Percentiles rank a stretch among this genome's conserved stretches.
phyloP scores from a whole-genome alignment of 1,140 invertebrate species.

The Macrostomum lignano region DNA sequence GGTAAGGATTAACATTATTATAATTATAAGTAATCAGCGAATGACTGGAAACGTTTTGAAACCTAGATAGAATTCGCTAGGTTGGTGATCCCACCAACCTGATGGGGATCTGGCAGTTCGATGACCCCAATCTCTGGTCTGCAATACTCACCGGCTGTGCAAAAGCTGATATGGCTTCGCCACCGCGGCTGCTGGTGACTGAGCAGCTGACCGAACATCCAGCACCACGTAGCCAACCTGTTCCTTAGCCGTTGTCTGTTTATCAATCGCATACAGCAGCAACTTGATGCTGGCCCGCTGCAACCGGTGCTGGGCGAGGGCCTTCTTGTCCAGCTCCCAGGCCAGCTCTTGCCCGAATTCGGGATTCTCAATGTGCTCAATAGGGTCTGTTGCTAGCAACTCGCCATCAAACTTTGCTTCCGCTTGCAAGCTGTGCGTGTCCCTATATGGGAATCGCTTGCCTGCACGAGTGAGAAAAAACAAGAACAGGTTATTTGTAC shows the following conservation, averaged over 20 bases:
- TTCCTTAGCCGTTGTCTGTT: slow-evolving; percentile 18
- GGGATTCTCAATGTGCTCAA: slow-evolving; percentile 22
- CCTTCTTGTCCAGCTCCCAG: slow-evolving; percentile 30
- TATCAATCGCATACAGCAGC: slow-evolving; percentile 25
- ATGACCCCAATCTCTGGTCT: too few species aligned
- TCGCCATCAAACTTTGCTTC: slow-evolving; percentile 11
- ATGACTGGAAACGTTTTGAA: too few species aligned
- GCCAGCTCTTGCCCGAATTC: slow-evolving; percentile 30
- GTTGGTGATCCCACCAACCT: too few species aligned
- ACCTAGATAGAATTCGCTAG: too few species aligned
- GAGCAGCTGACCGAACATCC: slow-evolving; percentile 23
- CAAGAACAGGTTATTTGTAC: too few species aligned
- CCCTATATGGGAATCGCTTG: neutral
- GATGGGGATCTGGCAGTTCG: too few species aligned
- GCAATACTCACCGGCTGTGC: too few species aligned
- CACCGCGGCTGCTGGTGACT: neutral
- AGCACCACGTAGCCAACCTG: slow-evolving; percentile 29
- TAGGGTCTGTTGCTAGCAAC: slow-evolving; percentile 27
- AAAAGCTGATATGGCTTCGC: too few species aligned
- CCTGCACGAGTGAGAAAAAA: neutral
- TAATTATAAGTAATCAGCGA: too few species aligned
- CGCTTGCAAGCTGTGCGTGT: neutral
- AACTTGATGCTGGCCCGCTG: slow-evolving; percentile 25
- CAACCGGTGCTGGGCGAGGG: slow-evolving; percentile 26
- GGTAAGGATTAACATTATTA: too few species aligned